A percentile compares a stretch with the other conserved stretches of the same genome.
These are phyloP conservation scores for Dromas ardeola DNA, from an alignment of 2,113 vertebrate species.

Conservation along the genomic window DNA sequence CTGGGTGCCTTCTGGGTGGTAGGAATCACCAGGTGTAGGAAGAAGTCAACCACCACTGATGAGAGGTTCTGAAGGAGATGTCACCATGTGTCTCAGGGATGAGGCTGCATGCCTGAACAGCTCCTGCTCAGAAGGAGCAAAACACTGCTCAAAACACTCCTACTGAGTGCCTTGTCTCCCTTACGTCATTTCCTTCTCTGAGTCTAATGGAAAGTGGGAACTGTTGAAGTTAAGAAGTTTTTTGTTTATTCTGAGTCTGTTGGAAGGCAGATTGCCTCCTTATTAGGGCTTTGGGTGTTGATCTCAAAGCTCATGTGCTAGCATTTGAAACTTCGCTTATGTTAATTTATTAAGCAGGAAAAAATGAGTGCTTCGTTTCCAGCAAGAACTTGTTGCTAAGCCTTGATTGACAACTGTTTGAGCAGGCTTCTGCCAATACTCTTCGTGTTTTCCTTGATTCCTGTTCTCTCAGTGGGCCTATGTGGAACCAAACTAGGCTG, in stretches of 20 bases:
- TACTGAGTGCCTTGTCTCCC: not conserved
- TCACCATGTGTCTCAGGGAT: not conserved
- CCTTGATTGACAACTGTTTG: not conserved
- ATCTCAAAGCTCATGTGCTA: not conserved
- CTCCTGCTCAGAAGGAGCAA: not conserved
- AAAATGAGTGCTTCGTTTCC: not conserved
- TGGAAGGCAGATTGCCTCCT: not conserved
- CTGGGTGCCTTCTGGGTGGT: not conserved
- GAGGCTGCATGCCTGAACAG: not conserved
- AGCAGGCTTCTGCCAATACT: not conserved
- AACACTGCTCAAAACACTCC: not conserved
- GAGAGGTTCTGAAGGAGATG: not conserved
- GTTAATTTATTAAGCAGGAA: not conserved
- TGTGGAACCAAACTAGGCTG: slow-evolving; percentile 93
- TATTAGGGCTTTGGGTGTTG: not conserved
- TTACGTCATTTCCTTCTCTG: not conserved
- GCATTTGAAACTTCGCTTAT: not conserved
- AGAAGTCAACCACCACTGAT: not conserved
- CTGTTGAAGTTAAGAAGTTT: not conserved
- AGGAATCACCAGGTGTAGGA: not conserved
- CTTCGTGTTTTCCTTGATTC: slow-evolving; percentile 67
- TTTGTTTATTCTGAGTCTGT: not conserved
- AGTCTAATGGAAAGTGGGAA: not conserved
- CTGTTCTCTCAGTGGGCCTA: slow-evolving; percentile 81
- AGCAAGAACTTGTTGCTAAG: not conserved